These are phyloP conservation scores for Acrocephalus scirpaceus DNA, from an alignment of 2,797 vertebrate genomes.

Conservation along the genomic window DNA sequence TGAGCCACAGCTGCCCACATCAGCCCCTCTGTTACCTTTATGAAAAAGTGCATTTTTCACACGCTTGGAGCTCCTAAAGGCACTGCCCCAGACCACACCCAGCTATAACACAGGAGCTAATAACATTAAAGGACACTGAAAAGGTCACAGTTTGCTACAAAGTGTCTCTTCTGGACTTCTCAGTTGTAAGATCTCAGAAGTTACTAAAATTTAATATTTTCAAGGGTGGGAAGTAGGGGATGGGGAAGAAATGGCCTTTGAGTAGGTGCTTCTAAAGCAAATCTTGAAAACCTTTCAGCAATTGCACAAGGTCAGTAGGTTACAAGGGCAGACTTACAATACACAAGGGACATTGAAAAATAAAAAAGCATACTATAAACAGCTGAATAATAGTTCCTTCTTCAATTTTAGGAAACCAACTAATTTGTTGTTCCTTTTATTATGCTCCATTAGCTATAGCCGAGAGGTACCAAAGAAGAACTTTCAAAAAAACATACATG, in stretches of 20 bases:
- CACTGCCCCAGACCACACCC: background rate
- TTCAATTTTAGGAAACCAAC: background rate
- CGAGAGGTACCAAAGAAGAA: background rate
- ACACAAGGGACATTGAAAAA: background rate
- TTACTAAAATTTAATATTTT: background rate
- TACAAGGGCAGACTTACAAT: background rate
- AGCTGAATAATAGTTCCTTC: background rate
- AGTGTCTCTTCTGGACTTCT: background rate
- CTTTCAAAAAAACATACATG: background rate
- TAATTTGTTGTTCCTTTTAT: fast-evolving
- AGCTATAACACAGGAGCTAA: too few species aligned
- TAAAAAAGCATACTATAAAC: background rate
- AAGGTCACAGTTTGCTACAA: background rate
- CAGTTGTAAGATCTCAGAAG: background rate
- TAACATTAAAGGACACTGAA: background rate
- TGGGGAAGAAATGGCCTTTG: background rate
- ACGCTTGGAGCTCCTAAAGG: background rate
- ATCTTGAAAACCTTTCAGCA: background rate
- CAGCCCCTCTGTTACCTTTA: background rate
- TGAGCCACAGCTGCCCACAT: background rate
- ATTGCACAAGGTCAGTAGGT: background rate
- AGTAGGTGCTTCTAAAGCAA: background rate
- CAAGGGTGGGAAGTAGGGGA: background rate
- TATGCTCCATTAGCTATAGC: background rate
- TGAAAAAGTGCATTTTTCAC: background rate